phyloP scores from a whole-genome alignment of 2,113 vertebrate species.

The Spea multiplicata region DNA sequence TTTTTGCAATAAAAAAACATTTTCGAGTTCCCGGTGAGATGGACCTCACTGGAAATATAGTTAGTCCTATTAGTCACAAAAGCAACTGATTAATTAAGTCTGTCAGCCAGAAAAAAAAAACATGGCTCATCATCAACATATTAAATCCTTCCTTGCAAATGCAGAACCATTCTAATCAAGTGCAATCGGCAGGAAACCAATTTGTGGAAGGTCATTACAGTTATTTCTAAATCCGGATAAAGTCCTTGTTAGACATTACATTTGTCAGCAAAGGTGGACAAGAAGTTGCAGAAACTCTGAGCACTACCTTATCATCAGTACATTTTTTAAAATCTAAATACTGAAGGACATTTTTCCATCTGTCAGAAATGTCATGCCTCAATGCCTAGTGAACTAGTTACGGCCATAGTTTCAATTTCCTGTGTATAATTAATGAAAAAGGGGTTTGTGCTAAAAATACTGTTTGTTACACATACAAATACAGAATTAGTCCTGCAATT shows the following conservation, averaged over 20 bases:
- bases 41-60: slow-evolving; percentile 48
- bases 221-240: slow-evolving; percentile 44
- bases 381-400: not conserved
- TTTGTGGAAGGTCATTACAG: slow-evolving; percentile 28
- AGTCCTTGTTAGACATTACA: slow-evolving; percentile 21
- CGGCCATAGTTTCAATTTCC: not conserved
- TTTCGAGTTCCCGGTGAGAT: slow-evolving; percentile 41
- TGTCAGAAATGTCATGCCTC: not conserved
- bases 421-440: not conserved
- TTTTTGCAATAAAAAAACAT: not conserved
- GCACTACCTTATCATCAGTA: not conserved
- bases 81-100: slow-evolving; percentile 57
- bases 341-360: not conserved
- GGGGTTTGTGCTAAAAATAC: not conserved
- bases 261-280: not conserved
- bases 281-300: slow-evolving; percentile 12
- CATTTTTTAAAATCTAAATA: not conserved
- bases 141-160: slow-evolving; percentile 51
- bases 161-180: slow-evolving; percentile 38
- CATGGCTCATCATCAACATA: slow-evolving; percentile 31
- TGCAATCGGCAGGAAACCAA: slow-evolving; percentile 42
- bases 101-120: slow-evolving; percentile 1
- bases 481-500: not conserved
- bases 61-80: slow-evolving; percentile 53
- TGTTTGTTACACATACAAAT: not conserved